phyloP scores from a whole-genome alignment of 2,797 vertebrate genomes.

The Malacoraja senta region DNA sequence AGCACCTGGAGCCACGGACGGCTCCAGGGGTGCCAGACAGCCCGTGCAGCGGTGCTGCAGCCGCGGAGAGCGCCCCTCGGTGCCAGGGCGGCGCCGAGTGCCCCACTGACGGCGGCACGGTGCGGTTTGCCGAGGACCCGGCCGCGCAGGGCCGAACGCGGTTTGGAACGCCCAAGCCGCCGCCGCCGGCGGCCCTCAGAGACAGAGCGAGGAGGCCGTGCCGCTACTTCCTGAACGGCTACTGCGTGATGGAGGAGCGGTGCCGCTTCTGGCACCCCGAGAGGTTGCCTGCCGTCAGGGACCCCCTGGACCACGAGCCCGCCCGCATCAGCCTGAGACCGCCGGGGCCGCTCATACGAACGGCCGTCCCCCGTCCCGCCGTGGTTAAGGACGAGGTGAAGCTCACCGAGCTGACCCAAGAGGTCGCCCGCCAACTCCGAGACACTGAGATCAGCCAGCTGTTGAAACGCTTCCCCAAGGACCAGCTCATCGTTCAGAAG shows the following conservation, averaged over 20 bases:
- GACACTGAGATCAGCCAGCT: constrained; percentile 66
- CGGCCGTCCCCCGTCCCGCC: constrained; percentile 40
- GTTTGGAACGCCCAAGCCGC: not conserved
- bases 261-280: constrained; percentile 70
- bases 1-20: constrained; percentile 44
- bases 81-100: not conserved
- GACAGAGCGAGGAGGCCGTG: constrained; percentile 51
- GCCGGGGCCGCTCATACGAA: constrained; percentile 22
- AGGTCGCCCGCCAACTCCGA: constrained; percentile 54
- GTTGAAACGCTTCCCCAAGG: constrained; percentile 65
- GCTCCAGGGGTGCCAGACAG: constrained; percentile 42
- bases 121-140: constrained; percentile 9
- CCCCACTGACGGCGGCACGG: not conserved
- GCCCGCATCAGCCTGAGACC: constrained; percentile 36
- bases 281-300: constrained; percentile 44
- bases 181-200: not conserved
- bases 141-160: not conserved
- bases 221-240: constrained; percentile 68
- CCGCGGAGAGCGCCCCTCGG: not conserved
- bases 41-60: not conserved
- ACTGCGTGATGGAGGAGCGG: constrained; percentile 65
- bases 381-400: constrained; percentile 53
- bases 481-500: constrained; percentile 68
- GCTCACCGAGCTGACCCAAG: constrained; percentile 59
- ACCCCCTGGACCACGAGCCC: constrained; percentile 30